phyloP scores from a whole-genome alignment of 2,113 vertebrate genomes.

The Ageneiosus marmoratus region DNA sequence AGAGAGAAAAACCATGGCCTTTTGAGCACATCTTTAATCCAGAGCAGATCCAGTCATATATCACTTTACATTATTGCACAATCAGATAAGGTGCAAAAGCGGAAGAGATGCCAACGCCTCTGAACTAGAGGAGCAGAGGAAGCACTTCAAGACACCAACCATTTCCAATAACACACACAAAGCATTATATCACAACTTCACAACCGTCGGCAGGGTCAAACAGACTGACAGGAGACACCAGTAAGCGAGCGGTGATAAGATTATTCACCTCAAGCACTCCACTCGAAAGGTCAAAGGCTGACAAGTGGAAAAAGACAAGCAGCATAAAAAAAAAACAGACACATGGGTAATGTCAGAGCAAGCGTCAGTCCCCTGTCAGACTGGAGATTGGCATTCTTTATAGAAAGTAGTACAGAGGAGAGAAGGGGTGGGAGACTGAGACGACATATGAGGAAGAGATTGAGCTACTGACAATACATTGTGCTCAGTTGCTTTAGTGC shows the following conservation, averaged over 20 bases:
- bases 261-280: slow-evolving; percentile 31
- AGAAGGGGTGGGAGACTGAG: slow-evolving; percentile 15
- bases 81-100: slow-evolving; percentile 48
- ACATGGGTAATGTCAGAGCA: slow-evolving; percentile 36
- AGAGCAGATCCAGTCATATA: slow-evolving; percentile 37
- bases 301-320: slow-evolving; percentile 17
- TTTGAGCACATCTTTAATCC: slow-evolving; percentile 52
- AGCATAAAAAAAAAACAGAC: slow-evolving; percentile 27
- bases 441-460: slow-evolving; percentile 9
- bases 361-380: slow-evolving; percentile 15
- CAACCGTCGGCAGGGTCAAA: not conserved
- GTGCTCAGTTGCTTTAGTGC: not conserved
- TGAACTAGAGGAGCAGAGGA: slow-evolving; percentile 8
- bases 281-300: slow-evolving; percentile 43
- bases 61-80: slow-evolving; percentile 45
- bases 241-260: slow-evolving; percentile 21
- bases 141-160: slow-evolving; percentile 21
- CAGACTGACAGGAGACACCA: slow-evolving; percentile 26
- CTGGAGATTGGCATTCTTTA: slow-evolving; percentile 33
- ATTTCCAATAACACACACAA: slow-evolving; percentile 15
- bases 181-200: not conserved
- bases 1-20: slow-evolving; percentile 44
- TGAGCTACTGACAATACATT: not conserved
- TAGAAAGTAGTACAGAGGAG: slow-evolving; percentile 1
- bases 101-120: slow-evolving; percentile 41